Percentiles rank a stretch among this genome's conserved stretches.
Evolutionary conservation across 2,888 invertebrate genomes (phyloP).

Genomic region (Coleophora flavipennella): DNA sequence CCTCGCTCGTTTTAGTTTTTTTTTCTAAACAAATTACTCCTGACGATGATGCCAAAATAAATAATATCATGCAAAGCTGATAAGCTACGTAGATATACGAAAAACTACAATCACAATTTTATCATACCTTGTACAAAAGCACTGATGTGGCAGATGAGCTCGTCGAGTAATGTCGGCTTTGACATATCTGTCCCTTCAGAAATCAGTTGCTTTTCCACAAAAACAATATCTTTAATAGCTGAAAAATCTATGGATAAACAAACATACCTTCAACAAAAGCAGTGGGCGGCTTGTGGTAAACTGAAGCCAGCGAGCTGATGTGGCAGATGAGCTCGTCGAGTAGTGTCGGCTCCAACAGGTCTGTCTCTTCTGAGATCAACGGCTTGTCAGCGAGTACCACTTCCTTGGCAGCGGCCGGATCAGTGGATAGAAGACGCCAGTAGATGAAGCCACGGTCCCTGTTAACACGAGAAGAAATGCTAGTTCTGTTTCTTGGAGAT

Average conservation of each 20-base stretch:
- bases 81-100: too few species aligned
- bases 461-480: too few species aligned
- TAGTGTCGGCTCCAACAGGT: slow-evolving; percentile 96
- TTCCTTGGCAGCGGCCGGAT: slow-evolving; percentile 99
- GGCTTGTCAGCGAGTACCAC: slow-evolving; percentile 99
- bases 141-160: slow-evolving; percentile 98
- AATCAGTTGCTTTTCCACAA: slow-evolving; percentile 98
- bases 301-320: slow-evolving; percentile 97
- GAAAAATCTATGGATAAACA: too few species aligned
- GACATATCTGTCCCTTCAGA: slow-evolving; percentile 98
- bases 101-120: too few species aligned
- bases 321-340: slow-evolving; percentile 99
- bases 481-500: too few species aligned
- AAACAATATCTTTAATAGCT: slow-evolving; percentile 99
- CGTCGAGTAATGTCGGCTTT: slow-evolving; percentile 97
- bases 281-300: slow-evolving; percentile 99
- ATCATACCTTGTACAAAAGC: slow-evolving; percentile 96
- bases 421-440: slow-evolving; percentile 98
- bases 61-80: too few species aligned
- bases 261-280: slow-evolving; percentile 93
- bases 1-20: too few species aligned
- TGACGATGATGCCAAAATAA: too few species aligned
- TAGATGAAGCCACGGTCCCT: slow-evolving; percentile 99
- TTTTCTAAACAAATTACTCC: too few species aligned
- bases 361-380: slow-evolving; percentile 98